Evolutionary conservation across 2,888 invertebrate species (phyloP), one percentile per base, ranked within the genome.

Genomic region (Noctua comes): DNA sequence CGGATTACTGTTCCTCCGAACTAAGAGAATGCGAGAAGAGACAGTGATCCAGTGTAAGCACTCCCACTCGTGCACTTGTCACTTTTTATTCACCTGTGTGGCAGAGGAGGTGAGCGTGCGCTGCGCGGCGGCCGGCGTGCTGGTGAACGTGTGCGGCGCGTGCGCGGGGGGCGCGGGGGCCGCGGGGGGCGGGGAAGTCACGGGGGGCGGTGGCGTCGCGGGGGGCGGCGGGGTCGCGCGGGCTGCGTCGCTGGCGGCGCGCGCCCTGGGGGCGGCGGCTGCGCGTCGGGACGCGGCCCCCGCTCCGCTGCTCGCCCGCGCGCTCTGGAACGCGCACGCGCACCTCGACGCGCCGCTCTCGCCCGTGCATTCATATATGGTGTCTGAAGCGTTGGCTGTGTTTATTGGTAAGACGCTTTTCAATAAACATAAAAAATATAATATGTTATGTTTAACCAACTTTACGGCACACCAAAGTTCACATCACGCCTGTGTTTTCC

Each of bases 121-220:
- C 0, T 98, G 98, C 91, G 98, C 98, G 11, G 98, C 98, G 4
- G 98, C 98, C 77, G 99, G 99, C 2, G 98, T 99, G 62, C 97
- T 99, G 72, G 98, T 99, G 36, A 99, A 99, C 96, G 97, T 99
- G 89, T 96, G 96, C 90, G 96, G 95, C 64, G 91, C 90, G 57
- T 91, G 91, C 54, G 92, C 92, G 2, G 97, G 97, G 85, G 78
- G 88, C 24, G 85, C 83, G 46, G 93, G 84, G 88, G 90, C 90
- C 27, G 97, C 97, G 92, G 76, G 24, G 11, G 0, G 76, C 59
- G 0, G 91, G n/a, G n/a, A n/a, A n/a, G n/a, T n/a, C n/a, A n/a
- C 92, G 2, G 97, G 97, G 85, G 78, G 88, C 24, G 85, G 83
- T 43, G 93, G 84, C 88, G 90, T 90, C 27, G 97, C 97, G 92